These are phyloP conservation scores for Hyposmocoma kahamanoa DNA, from an alignment of 1,140 invertebrate genomes.

Conservation along the genomic window DNA sequence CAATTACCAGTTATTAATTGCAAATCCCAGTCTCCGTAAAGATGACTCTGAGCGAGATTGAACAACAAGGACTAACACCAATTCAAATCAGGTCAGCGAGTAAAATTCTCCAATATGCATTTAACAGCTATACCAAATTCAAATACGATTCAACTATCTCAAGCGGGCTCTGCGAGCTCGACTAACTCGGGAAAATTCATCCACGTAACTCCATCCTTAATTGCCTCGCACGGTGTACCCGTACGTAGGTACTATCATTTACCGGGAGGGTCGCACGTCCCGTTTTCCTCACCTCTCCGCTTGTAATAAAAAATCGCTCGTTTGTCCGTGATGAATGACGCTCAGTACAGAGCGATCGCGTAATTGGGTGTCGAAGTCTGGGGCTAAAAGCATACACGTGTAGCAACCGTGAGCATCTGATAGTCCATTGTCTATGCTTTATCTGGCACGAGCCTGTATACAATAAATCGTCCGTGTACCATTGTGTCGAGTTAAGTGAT, in stretches of 20 bases:
- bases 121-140: too few species aligned
- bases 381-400: slow-evolving; percentile 70
- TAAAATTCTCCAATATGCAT: too few species aligned
- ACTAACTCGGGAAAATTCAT: slow-evolving; percentile 9
- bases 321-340: slow-evolving; percentile 61
- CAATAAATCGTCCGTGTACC: slow-evolving; percentile 65
- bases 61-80: too few species aligned
- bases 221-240: slow-evolving; percentile 19
- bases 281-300: slow-evolving; percentile 28
- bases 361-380: slow-evolving; percentile 67
- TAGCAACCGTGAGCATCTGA: slow-evolving; percentile 51
- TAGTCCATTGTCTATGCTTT: slow-evolving; percentile 62
- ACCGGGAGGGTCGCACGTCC: slow-evolving; percentile 21
- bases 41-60: too few species aligned
- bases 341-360: slow-evolving; percentile 32
- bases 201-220: slow-evolving; percentile 31
- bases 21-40: too few species aligned
- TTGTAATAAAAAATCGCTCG: slow-evolving; percentile 52
- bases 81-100: too few species aligned
- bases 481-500: slow-evolving; percentile 61
- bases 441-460: slow-evolving; percentile 47
- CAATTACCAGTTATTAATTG: too few species aligned
- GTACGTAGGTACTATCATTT: slow-evolving; percentile 21
- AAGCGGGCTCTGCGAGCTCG: not conserved
- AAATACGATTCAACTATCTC: not conserved